Conservation (phyloP, 2,797 vertebrate species). For the Lemur catta region DNA sequence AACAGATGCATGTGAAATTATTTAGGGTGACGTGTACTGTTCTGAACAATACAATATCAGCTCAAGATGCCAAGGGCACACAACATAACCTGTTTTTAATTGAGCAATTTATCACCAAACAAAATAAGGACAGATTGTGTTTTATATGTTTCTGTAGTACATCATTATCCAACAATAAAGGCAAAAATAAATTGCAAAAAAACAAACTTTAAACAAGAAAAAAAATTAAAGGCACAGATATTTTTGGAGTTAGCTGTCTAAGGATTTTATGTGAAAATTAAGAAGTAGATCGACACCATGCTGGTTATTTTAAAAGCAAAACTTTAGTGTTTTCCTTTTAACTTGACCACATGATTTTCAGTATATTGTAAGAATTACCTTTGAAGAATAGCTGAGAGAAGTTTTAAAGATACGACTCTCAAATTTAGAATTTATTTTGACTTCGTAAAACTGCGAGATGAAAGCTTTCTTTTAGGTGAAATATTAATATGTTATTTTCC, state of each 20-base stretch:
- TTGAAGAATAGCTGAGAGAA: constrained; percentile 15
- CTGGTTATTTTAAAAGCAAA: constrained; percentile 58
- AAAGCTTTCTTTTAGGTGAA: constrained; percentile 37
- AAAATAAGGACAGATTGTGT: constrained; percentile 73
- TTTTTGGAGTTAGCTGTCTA: background rate
- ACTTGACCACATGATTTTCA: background rate
- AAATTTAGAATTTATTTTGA: constrained; percentile 66
- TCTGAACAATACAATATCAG: constrained; percentile 72
- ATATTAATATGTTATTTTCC: background rate
- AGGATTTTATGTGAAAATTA: constrained; percentile 48
- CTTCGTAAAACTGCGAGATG: constrained; percentile 40
- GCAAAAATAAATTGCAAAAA: constrained; percentile 51
- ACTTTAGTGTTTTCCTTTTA: constrained; percentile 13
- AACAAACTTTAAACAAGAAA: constrained; percentile 54
- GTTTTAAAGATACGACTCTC: constrained; percentile 60
- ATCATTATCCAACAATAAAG: constrained; percentile 62
- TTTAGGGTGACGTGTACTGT: constrained; percentile 56
- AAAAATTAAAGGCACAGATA: constrained; percentile 59
- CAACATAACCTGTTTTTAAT: constrained; percentile 72
- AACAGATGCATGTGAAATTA: constrained; percentile 66
- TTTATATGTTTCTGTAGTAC: constrained; percentile 65
- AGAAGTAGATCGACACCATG: background rate
- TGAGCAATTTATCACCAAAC: constrained; percentile 66
- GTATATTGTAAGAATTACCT: constrained; percentile 26
- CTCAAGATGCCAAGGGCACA: constrained; percentile 53